Evolutionary conservation across 2,888 invertebrate genomes (phyloP), one percentile per base, ranked within the genome.

Genomic region (Bedellia somnulentella): DNA sequence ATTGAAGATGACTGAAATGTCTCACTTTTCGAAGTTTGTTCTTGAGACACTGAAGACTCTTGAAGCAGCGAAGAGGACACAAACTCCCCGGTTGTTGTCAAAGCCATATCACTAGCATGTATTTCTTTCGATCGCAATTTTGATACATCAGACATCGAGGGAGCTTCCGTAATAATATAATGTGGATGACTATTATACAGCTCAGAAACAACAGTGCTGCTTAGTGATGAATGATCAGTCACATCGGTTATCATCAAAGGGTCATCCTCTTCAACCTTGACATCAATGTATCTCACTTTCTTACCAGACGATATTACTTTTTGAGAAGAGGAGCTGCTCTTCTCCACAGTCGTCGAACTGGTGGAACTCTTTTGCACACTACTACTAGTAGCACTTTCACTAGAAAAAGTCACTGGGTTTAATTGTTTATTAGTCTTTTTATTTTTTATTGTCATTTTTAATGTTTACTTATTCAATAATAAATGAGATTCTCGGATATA

Each of bases 401-500:
- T 53, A 27, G 60, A 49, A 33, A 53, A 57, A 60, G 64, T 67
- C 52, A 63, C 63, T 35, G 68, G 59, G 39, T 60, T 49, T 44
- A 63, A 66, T 33, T 68, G 55, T 50, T 68, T 61, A 41, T 75
- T 75, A 73, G 67, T 73, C 68, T 76, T 76, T 75, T 76, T 76
- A 57, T 73, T 75, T 67, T 76, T 76, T 53, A 76, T 73, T 45
- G 76, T 75, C 76, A 76, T 76, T 67, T 70, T 75, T 53, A 47
- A 42, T 14, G 5, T n/a, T 24, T 16, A 13, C 4, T 24, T 21
- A 12, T 18, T 15, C 10, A 26, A 25, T 17, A 30, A 44, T 51
- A 40, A 52, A 34, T 15, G 61, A 66, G 63, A 67, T 70, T 67
- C 63, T 52, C 58, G 58, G 45, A 49, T 48, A 22, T 15, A 12